phyloP scores from a whole-genome alignment of 1,140 invertebrate genomes.

The Belonocnema kinseyi region DNA sequence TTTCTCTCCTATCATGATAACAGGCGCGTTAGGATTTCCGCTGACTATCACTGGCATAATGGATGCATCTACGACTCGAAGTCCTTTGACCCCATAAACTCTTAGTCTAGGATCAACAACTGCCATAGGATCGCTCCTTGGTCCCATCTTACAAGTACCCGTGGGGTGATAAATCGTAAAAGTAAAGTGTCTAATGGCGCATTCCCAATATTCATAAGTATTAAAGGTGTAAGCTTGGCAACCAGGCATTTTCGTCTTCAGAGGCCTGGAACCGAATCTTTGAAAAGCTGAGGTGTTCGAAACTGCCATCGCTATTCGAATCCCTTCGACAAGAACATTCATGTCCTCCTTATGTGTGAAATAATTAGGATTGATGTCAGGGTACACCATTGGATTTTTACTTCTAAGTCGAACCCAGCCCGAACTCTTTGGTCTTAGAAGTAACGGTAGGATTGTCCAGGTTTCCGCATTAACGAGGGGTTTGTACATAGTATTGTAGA shows the following conservation, averaged over 20 bases:
- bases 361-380: constrained; percentile 94
- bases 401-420: constrained; percentile 88
- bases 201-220: constrained; percentile 92
- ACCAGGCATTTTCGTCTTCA: constrained; percentile 87
- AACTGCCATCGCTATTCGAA: constrained; percentile 87
- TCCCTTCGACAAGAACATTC: constrained; percentile 85
- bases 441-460: constrained; percentile 88
- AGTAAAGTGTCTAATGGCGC: constrained; percentile 86
- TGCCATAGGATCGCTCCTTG: constrained; percentile 82
- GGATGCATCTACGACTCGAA: constrained; percentile 86
- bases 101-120: constrained; percentile 88
- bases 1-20: constrained; percentile 89
- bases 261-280: constrained; percentile 85
- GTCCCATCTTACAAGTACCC: constrained; percentile 92
- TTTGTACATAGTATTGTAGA: constrained; percentile 91
- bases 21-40: constrained; percentile 87
- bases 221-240: constrained; percentile 84
- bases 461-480: constrained; percentile 86
- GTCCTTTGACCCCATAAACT: constrained; percentile 83
- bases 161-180: constrained; percentile 91
- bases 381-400: constrained; percentile 86
- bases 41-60: constrained; percentile 89
- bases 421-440: constrained; percentile 88
- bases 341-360: constrained; percentile 89
- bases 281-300: constrained; percentile 88